Evolutionary conservation across 2,888 invertebrate species (phyloP).

Genomic region (Ennomos fuscantarius): DNA sequence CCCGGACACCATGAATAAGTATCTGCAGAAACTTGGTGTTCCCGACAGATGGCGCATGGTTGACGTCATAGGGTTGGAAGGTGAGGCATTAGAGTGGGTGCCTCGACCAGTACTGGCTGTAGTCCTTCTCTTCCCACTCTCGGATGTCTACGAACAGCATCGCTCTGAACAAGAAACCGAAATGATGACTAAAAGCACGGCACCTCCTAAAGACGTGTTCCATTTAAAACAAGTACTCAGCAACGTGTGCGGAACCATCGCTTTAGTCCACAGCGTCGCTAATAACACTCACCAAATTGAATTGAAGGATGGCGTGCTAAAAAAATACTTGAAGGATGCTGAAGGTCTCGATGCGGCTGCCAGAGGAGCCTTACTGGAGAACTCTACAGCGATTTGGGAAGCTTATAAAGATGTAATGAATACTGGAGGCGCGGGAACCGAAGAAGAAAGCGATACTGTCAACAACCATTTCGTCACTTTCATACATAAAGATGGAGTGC

Average conservation of each 20-base stretch:
- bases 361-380: constrained; percentile 90
- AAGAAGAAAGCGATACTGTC: constrained; percentile 87
- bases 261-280: constrained; percentile 96
- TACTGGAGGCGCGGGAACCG: constrained; percentile 92
- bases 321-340: constrained; percentile 90
- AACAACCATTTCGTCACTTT: constrained; percentile 96
- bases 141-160: constrained; percentile 89
- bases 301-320: constrained; percentile 87
- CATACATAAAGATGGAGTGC: constrained; percentile 89
- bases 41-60: constrained; percentile 91
- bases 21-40: constrained; percentile 91
- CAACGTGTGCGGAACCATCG: constrained; percentile 98
- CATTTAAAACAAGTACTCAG: constrained; percentile 95
- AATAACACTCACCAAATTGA: constrained; percentile 92
- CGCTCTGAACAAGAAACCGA: constrained; percentile 87
- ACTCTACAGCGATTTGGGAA: constrained; percentile 88
- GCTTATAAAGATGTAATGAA: constrained; percentile 92
- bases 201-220: constrained; percentile 88
- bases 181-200: constrained; percentile 82
- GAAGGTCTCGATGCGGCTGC: constrained; percentile 88
- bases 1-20: constrained; percentile 87
- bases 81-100: constrained; percentile 92
- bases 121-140: constrained; percentile 94
- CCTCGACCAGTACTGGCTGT: constrained; percentile 94
- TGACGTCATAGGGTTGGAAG: constrained; percentile 97